Percentiles rank a stretch among this genome's conserved stretches.
These are phyloP conservation scores for Leucophenga maculata DNA, from an alignment of 2,888 invertebrate species.

Conservation along the genomic window DNA sequence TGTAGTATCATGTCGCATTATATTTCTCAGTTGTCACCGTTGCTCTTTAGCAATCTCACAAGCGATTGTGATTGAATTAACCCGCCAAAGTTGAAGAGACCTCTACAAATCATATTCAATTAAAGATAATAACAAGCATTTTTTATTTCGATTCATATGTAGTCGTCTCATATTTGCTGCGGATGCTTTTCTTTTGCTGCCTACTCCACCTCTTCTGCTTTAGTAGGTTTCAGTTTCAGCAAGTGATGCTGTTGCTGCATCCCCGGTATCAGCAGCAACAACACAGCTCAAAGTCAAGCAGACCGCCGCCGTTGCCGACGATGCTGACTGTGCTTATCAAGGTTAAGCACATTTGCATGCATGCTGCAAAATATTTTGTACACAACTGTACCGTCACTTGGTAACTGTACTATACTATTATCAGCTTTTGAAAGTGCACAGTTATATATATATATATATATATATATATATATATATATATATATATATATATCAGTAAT, in stretches of 20 bases:
- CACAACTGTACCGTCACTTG: too few species aligned
- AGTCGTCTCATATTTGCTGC: too few species aligned
- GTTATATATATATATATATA: too few species aligned
- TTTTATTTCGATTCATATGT: not conserved
- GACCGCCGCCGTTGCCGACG: too few species aligned
- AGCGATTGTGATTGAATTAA: conserved; percentile 54
- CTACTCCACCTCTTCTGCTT: too few species aligned
- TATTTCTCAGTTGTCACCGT: conserved; percentile 20
- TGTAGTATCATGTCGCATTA: conserved; percentile 2
- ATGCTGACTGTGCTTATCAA: too few species aligned
- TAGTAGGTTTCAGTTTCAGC: not conserved
- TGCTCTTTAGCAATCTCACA: not conserved
- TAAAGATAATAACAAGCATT: conserved; percentile 54
- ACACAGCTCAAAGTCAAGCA: too few species aligned
- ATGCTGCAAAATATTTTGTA: not conserved
- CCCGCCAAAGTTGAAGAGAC: conserved; percentile 53
- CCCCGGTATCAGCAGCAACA: conserved; percentile 37
- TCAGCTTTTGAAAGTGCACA: too few species aligned
- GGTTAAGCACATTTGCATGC: not conserved
- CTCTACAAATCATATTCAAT: conserved; percentile 62
- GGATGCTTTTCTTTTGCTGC: too few species aligned
- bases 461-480: too few species aligned
- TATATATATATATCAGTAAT: too few species aligned
- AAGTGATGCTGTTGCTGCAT: conserved; percentile 21
- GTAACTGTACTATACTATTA: too few species aligned